These are phyloP conservation scores for Hippocampus kuda DNA, from an alignment of 2,797 vertebrate genomes.

Conservation along the genomic window DNA sequence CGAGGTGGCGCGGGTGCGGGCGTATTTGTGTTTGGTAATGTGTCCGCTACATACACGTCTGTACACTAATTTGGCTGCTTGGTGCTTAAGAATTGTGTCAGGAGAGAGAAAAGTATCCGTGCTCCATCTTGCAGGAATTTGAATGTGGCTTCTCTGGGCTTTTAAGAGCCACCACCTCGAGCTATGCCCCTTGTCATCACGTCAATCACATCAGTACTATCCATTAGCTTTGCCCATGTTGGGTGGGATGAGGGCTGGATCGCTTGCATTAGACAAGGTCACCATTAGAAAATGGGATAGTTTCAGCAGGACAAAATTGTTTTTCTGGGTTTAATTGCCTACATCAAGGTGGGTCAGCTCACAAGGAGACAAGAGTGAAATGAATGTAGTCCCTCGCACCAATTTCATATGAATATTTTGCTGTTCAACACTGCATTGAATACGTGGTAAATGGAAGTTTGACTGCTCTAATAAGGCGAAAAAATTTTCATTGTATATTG, in stretches of 20 bases:
- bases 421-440: conserved; percentile 21
- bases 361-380: conserved; percentile 36
- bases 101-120: too few relatives aligned
- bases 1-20: too few relatives aligned
- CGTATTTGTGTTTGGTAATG: too few relatives aligned
- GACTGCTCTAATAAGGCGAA: conserved; percentile 39
- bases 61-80: too few relatives aligned
- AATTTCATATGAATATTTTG: conserved; percentile 21
- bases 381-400: neutral
- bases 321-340: neutral
- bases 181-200: too few relatives aligned
- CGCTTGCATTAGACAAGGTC: neutral
- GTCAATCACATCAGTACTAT: too few relatives aligned
- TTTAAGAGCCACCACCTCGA: too few relatives aligned
- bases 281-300: too few relatives aligned
- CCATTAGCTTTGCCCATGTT: too few relatives aligned
- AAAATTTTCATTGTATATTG: conserved; percentile 14
- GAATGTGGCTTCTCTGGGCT: neutral
- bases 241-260: neutral
- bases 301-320: neutral
- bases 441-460: conserved; percentile 3
- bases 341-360: neutral
- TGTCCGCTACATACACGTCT: too few relatives aligned
- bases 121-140: too few relatives aligned
- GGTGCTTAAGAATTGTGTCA: too few relatives aligned